phyloP scores from a whole-genome alignment of 2,797 vertebrate species.

The Phalloptychus januarius region DNA sequence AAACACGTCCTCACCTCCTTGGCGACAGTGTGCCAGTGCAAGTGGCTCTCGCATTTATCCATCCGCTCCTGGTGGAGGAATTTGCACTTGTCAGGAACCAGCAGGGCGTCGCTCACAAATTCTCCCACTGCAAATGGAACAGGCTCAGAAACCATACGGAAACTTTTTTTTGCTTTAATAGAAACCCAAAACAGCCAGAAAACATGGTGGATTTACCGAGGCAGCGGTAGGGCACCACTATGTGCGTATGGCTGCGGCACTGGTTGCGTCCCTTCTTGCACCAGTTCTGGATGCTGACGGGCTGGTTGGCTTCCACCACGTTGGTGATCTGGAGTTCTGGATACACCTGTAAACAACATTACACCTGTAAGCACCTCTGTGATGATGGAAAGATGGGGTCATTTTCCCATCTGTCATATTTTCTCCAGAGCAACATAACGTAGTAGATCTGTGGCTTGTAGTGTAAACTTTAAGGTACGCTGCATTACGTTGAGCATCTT shows the following conservation, averaged over 20 bases:
- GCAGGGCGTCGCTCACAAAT: constrained; percentile 97
- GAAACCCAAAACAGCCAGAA: neutral
- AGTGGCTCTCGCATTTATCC: constrained; percentile 97
- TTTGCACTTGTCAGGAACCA: constrained; percentile 98
- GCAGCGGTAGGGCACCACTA: constrained; percentile 97
- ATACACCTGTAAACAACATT: constrained; percentile 85
- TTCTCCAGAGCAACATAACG: neutral
- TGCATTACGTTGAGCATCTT: neutral
- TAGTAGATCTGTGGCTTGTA: neutral
- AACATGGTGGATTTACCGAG: constrained; percentile 74
- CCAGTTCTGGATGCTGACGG: constrained; percentile 92
- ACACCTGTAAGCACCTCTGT: neutral
- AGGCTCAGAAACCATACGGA: neutral
- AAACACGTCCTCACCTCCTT: constrained; percentile 86
- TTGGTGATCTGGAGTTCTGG: constrained; percentile 97
- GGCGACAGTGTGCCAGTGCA: constrained; percentile 98
- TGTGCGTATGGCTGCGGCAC: constrained; percentile 89
- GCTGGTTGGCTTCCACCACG: constrained; percentile 95
- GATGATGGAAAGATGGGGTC: neutral
- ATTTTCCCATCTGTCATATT: neutral
- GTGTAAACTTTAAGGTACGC: neutral
- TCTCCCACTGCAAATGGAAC: constrained; percentile 89
- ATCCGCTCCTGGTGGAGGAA: constrained; percentile 98
- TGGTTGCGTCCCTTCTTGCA: constrained; percentile 92
- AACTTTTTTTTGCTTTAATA: neutral